Conservation (phyloP, 2,888 invertebrate species). For the Dynastes hyllus region DNA sequence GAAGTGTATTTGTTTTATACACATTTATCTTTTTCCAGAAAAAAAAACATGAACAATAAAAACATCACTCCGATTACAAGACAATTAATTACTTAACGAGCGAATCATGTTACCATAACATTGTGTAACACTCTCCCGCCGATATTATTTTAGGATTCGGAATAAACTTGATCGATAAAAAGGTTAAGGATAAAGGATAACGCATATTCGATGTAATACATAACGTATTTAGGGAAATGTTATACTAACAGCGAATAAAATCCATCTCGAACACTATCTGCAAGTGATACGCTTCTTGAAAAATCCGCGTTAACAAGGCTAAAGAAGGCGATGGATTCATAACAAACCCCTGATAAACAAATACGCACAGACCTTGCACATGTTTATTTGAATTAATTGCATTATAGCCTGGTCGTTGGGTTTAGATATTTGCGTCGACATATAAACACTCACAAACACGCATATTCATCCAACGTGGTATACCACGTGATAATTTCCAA, state of each 20-base stretch:
- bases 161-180: constrained; percentile 31
- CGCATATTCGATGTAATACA: constrained; percentile 10
- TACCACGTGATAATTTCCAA: too few species aligned
- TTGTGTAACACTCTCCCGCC: background rate
- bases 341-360: constrained; percentile 28
- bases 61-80: too few species aligned
- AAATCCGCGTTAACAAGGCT: constrained; percentile 40
- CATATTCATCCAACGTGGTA: too few species aligned
- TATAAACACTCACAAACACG: too few species aligned
- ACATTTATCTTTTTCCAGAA: too few species aligned
- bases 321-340: constrained; percentile 35
- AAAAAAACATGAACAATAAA: too few species aligned
- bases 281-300: constrained; percentile 21
- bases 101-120: background rate
- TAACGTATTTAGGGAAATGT: constrained; percentile 34
- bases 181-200: constrained; percentile 44
- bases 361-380: constrained; percentile 32
- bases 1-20: too few species aligned
- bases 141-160: constrained; percentile 2
- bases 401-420: background rate
- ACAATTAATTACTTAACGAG: too few species aligned
- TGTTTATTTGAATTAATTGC: constrained; percentile 35
- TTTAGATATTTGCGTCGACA: background rate
- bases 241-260: constrained; percentile 2
- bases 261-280: background rate